Conservation (phyloP, 1,140 invertebrate species). For the Psilanteris sp. region DNA sequence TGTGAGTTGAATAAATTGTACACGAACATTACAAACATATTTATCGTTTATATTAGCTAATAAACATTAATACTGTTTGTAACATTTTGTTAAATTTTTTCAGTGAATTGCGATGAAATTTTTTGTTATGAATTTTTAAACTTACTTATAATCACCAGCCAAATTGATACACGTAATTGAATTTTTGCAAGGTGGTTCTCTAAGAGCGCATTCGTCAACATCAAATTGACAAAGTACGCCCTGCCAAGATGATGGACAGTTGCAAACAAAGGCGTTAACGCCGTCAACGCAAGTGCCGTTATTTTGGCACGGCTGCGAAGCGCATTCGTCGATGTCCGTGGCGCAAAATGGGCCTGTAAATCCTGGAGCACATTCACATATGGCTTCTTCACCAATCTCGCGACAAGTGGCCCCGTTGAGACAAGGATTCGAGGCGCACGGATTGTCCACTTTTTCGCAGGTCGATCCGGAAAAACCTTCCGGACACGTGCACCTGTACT, state of each 20-base stretch:
- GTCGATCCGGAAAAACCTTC: slow-evolving; percentile 94
- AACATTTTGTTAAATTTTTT: too few relatives aligned
- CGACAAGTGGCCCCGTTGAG: slow-evolving; percentile 90
- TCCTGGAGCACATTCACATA: slow-evolving; percentile 91
- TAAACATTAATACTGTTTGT: too few relatives aligned
- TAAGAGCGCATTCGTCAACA: slow-evolving; percentile 80
- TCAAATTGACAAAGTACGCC: slow-evolving; percentile 89
- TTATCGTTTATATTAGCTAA: too few relatives aligned
- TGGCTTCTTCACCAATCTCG: slow-evolving; percentile 74
- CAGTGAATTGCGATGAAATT: too few relatives aligned
- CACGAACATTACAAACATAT: too few relatives aligned
- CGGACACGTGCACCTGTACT: slow-evolving; percentile 94
- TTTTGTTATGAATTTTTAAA: too few relatives aligned
- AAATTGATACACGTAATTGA: slow-evolving; percentile 89
- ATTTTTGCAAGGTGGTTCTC: slow-evolving; percentile 87
- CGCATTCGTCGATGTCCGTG: slow-evolving; percentile 91
- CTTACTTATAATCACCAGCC: slow-evolving; percentile 87
- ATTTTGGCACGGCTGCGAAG: slow-evolving; percentile 91
- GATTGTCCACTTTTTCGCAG: slow-evolving; percentile 95
- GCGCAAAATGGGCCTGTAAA: slow-evolving; percentile 91
- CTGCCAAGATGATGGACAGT: slow-evolving; percentile 90
- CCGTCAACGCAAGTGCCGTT: slow-evolving; percentile 91
- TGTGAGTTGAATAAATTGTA: too few relatives aligned
- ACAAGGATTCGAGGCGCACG: slow-evolving; percentile 93
- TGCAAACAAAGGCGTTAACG: slow-evolving; percentile 87